These are phyloP conservation scores for Cnemophilus loriae DNA, from an alignment of 2,113 vertebrate genomes.

Conservation along the genomic window DNA sequence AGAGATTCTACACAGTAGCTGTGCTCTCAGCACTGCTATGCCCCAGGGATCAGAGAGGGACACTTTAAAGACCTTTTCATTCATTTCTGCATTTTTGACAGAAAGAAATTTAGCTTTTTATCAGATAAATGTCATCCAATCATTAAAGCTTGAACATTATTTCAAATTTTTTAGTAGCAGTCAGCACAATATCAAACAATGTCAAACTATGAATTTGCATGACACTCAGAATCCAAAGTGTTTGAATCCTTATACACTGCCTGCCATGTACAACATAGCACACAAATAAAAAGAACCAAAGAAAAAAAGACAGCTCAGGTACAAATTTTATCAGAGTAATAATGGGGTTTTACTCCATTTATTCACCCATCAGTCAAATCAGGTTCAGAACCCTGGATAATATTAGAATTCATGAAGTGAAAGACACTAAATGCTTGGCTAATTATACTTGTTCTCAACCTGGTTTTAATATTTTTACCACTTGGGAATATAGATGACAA, in stretches of 20 bases:
- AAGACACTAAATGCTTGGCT: constrained; percentile 25
- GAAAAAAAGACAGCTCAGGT: neutral
- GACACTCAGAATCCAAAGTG: neutral
- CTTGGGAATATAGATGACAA: neutral
- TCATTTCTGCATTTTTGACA: constrained; percentile 53
- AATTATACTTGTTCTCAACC: constrained; percentile 10
- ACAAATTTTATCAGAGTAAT: neutral
- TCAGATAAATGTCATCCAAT: constrained; percentile 50
- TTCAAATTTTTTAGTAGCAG: constrained; percentile 32
- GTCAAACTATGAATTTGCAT: neutral
- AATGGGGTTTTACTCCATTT: neutral
- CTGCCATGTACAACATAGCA: neutral
- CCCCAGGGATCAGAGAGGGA: constrained; percentile 54
- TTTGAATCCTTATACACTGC: neutral
- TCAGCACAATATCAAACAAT: constrained; percentile 36
- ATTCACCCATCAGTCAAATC: neutral
- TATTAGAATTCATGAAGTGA: constrained; percentile 31
- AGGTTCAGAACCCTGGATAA: neutral
- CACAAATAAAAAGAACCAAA: neutral
- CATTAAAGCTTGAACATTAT: constrained; percentile 49
- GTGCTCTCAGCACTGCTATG: constrained; percentile 22
- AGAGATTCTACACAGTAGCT: constrained; percentile 36
- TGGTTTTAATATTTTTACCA: constrained; percentile 9
- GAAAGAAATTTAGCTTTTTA: constrained; percentile 46
- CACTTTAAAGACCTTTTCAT: constrained; percentile 60